Conservation (phyloP, 2,797 vertebrate genomes). For the Micrastur ruficollis region DNA sequence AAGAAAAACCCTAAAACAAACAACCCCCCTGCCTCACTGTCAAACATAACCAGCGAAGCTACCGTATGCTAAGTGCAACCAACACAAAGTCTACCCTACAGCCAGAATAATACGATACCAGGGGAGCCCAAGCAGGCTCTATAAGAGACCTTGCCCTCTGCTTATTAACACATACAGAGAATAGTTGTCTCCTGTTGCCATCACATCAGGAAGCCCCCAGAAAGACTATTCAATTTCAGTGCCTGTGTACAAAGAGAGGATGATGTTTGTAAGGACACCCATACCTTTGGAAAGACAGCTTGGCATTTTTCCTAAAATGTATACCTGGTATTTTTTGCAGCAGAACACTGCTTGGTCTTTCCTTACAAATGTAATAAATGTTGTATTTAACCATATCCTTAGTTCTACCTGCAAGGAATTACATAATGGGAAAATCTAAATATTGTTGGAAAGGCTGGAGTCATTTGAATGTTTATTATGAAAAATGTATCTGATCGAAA, state of each 20-base stretch:
- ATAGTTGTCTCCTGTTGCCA: not conserved
- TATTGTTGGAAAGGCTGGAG: slow-evolving; percentile 57
- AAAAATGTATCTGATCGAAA: slow-evolving; percentile 57
- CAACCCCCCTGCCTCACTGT: not conserved
- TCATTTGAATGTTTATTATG: slow-evolving; percentile 68
- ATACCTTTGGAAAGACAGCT: not conserved
- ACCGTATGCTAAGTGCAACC: not conserved
- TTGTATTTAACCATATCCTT: slow-evolving; percentile 24
- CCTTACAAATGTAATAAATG: slow-evolving; percentile 53
- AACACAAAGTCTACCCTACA: not conserved
- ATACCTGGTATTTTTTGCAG: not conserved
- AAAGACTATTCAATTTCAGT: not conserved
- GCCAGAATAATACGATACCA: not conserved
- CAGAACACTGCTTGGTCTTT: slow-evolving; percentile 47
- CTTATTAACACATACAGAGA: not conserved
- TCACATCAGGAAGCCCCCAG: not conserved
- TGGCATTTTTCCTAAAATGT: not conserved
- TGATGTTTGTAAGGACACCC: not conserved
- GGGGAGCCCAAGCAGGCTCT: not conserved
- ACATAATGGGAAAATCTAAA: slow-evolving; percentile 67
- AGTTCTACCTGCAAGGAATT: slow-evolving; percentile 36
- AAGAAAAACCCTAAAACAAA: not conserved
- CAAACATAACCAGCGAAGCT: not conserved
- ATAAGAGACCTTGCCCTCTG: not conserved
- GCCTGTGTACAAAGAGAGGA: not conserved